Conservation (phyloP, 2,113 vertebrate genomes). For the Mus pahari region DNA sequence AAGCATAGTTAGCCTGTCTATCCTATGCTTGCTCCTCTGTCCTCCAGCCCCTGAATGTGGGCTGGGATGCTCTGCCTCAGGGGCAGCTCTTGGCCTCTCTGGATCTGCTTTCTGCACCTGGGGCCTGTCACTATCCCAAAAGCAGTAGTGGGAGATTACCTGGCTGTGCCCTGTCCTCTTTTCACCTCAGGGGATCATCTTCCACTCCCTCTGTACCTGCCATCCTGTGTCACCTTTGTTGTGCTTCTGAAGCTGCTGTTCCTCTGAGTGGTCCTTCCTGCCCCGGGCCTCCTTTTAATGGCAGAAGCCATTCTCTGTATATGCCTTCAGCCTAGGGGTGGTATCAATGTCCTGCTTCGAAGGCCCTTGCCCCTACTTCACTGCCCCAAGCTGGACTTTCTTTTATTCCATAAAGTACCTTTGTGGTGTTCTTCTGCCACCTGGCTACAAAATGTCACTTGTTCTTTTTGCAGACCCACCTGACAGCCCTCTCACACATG, state of each 20-base stretch:
- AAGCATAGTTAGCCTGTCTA: background rate
- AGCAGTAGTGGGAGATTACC: too few relatives aligned
- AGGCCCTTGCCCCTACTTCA: background rate
- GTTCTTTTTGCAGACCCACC: background rate
- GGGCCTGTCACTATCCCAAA: background rate
- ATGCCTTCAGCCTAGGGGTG: background rate
- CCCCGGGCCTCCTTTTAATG: background rate
- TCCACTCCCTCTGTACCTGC: background rate
- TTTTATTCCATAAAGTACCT: background rate
- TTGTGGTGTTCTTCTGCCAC: background rate
- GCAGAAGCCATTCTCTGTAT: background rate
- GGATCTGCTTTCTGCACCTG: background rate
- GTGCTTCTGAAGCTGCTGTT: background rate
- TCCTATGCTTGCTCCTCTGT: background rate
- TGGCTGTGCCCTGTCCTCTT: background rate
- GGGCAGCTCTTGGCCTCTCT: background rate
- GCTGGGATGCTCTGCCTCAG: background rate
- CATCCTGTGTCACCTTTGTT: background rate
- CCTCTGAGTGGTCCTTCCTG: background rate
- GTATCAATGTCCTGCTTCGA: background rate
- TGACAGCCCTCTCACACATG: background rate
- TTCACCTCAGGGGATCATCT: background rate
- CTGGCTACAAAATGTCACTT: background rate
- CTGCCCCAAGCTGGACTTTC: background rate
- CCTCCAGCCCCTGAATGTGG: background rate